Percentiles rank a stretch among this genome's conserved stretches.
These are phyloP conservation scores for Crematogaster levior DNA, from an alignment of 2,888 invertebrate genomes.

Conservation along the genomic window DNA sequence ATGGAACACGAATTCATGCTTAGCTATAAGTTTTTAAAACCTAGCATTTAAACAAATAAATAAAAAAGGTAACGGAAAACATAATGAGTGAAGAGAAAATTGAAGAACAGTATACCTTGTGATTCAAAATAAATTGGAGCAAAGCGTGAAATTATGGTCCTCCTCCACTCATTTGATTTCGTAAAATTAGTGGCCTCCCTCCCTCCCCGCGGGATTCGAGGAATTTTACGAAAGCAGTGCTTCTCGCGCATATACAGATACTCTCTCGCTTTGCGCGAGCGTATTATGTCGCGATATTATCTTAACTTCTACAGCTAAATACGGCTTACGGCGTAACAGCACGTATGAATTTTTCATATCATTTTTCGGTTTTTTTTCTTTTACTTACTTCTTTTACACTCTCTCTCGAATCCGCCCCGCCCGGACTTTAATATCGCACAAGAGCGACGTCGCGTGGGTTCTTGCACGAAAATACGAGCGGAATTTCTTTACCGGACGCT, in stretches of 20 bases:
- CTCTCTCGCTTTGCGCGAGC: conserved; percentile 33
- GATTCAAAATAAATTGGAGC: conserved; percentile 25
- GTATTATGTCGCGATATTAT: conserved; percentile 49
- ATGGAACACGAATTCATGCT: not conserved
- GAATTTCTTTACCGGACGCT: conserved; percentile 47
- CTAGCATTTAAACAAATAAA: not conserved
- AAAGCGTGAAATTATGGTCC: not conserved
- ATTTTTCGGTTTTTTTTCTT: not conserved
- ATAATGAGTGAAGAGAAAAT: not conserved
- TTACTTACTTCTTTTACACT: not conserved
- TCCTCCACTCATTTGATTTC: not conserved
- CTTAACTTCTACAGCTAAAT: conserved; percentile 45
- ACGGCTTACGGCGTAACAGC: conserved; percentile 47
- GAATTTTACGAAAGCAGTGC: conserved; percentile 37
- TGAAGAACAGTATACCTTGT: not conserved
- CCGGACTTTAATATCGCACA: conserved; percentile 43
- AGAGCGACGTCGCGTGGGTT: conserved; percentile 35
- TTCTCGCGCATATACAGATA: conserved; percentile 13
- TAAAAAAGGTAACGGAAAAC: not conserved
- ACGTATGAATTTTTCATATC: conserved; percentile 53
- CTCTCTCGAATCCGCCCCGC: conserved; percentile 17
- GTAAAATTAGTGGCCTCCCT: conserved; percentile 17
- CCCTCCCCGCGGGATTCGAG: conserved; percentile 23
- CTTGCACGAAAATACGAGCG: conserved; percentile 51
- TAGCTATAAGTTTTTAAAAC: not conserved